These are phyloP conservation scores for Megalops cyprinoides DNA, from an alignment of 2,797 vertebrate genomes.

Conservation along the genomic window DNA sequence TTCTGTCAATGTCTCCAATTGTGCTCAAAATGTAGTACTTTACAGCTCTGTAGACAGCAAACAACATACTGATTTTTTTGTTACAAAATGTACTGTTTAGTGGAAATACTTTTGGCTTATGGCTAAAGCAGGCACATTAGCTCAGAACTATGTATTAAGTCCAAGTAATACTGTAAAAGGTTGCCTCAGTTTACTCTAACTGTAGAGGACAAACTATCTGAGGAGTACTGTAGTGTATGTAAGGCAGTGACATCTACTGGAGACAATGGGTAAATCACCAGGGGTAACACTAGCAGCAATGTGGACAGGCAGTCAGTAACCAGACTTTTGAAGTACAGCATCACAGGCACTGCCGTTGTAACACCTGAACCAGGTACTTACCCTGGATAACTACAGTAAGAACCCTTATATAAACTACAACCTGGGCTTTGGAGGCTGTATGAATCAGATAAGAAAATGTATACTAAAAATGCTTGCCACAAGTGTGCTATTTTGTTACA, in stretches of 20 bases:
- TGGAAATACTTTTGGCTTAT: constrained; percentile 1
- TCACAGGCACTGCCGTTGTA: not conserved
- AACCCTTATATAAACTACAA: not conserved
- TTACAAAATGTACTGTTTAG: not conserved
- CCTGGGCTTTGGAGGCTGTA: too few relatives aligned
- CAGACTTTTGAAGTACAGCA: not conserved
- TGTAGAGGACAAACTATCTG: not conserved
- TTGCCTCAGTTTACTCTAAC: not conserved
- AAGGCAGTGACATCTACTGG: not conserved
- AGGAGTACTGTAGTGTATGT: not conserved
- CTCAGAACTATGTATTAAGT: not conserved
- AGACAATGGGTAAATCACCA: not conserved
- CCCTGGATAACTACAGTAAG: not conserved
- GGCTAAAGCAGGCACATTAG: not conserved
- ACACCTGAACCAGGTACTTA: not conserved
- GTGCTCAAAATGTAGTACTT: too few relatives aligned
- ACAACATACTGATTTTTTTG: not conserved
- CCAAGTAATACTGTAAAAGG: not conserved
- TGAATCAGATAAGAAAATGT: not conserved
- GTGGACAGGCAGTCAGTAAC: not conserved
- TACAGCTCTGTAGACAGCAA: not conserved
- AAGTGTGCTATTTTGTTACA: too few relatives aligned
- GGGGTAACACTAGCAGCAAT: not conserved
- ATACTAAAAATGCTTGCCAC: not conserved
- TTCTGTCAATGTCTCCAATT: too few relatives aligned